phyloP scores from a whole-genome alignment of 2,113 vertebrate species.

The Corvus hawaiiensis region DNA sequence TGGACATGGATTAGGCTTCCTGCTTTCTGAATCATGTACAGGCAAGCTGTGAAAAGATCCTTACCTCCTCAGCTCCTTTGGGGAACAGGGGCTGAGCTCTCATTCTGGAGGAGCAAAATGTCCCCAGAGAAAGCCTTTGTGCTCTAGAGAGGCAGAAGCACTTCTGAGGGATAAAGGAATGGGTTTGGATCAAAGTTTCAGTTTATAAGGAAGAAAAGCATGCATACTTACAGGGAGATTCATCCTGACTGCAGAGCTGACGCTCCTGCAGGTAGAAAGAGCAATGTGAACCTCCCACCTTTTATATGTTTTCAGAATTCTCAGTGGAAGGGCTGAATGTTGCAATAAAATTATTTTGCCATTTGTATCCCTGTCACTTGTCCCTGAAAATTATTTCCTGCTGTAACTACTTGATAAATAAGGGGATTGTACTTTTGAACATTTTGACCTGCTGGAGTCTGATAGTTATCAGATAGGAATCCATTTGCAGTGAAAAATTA shows the following conservation, averaged over 20 bases:
- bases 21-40: no score
- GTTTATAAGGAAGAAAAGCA: not conserved
- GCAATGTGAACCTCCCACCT: not conserved
- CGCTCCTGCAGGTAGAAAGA: not conserved
- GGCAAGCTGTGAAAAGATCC: no score
- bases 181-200: not conserved
- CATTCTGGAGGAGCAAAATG: no score
- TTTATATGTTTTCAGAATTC: not conserved
- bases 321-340: not conserved
- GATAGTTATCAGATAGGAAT: not conserved
- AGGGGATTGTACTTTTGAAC: not conserved
- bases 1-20: not conserved
- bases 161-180: not conserved
- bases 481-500: not conserved
- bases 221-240: conserved; percentile 13
- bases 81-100: no score
- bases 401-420: not conserved
- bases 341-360: not conserved
- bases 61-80: no score
- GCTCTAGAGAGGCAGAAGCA: not conserved
- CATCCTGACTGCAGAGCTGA: conserved; percentile 32
- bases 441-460: not conserved
- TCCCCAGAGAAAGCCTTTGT: not conserved
- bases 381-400: not conserved
- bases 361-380: not conserved